A percentile compares a stretch with the other conserved stretches of the same genome.
These are phyloP conservation scores for Hyles vespertilio DNA, from an alignment of 1,140 invertebrate genomes.

Conservation along the genomic window DNA sequence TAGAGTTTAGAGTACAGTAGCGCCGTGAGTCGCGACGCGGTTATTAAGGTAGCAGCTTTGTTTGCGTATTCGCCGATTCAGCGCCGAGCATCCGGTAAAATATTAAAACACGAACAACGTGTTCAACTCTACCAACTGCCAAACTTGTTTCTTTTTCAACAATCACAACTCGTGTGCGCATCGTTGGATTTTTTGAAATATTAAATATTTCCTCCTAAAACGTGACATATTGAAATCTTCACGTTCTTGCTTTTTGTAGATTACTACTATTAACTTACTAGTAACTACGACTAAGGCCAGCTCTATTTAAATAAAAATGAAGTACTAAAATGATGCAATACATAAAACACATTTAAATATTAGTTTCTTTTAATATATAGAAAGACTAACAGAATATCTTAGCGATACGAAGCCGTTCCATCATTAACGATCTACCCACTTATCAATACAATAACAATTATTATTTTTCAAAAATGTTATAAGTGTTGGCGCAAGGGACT, in stretches of 20 bases:
- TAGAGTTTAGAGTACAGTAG: too few species aligned
- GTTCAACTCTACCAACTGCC: conserved; percentile 23
- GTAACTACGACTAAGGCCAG: too few species aligned
- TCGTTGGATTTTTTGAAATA: too few species aligned
- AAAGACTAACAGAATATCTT: not conserved
- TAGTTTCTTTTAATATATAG: not conserved
- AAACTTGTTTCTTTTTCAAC: conserved; percentile 13
- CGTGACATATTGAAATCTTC: too few species aligned
- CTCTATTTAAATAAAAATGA: too few species aligned
- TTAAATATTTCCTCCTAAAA: too few species aligned
- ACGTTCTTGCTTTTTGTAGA: too few species aligned
- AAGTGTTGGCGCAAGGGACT: conserved; percentile 1
- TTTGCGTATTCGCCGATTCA: conserved; percentile 60
- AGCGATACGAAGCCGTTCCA: too few species aligned
- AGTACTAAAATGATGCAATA: too few species aligned
- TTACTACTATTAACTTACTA: too few species aligned
- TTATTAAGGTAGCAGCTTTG: conserved; percentile 64
- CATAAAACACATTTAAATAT: too few species aligned
- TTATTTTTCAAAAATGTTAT: not conserved
- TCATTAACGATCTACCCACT: not conserved
- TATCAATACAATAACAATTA: not conserved
- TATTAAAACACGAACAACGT: conserved; percentile 56
- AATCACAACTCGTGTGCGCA: too few species aligned
- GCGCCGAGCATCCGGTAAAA: conserved; percentile 56
- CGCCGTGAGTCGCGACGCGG: conserved; percentile 37